phyloP scores from a whole-genome alignment of 2,797 vertebrate species.

The Typhlichthys eigenmanni region DNA sequence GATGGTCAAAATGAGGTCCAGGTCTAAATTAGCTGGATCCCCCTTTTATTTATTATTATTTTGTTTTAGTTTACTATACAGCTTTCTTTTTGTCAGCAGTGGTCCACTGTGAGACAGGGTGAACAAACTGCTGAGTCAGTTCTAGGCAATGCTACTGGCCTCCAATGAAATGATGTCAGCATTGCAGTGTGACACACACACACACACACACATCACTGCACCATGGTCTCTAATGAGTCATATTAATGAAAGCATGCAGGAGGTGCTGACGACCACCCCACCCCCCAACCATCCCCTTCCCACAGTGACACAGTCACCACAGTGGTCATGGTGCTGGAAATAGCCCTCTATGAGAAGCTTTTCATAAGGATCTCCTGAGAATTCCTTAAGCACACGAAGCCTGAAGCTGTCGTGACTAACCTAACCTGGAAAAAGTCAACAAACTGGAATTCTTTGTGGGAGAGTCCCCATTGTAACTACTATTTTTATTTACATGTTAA shows the following conservation, averaged over 20 bases:
- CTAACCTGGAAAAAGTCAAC: slow-evolving; percentile 1
- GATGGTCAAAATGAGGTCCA: no score
- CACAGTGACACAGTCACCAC: slow-evolving; percentile 45
- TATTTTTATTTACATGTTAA: no score
- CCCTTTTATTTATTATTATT: no score
- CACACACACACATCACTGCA: slow-evolving; percentile 12
- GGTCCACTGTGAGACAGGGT: not conserved
- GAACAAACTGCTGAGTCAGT: slow-evolving; percentile 55
- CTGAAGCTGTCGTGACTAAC: slow-evolving; percentile 26
- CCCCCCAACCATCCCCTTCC: slow-evolving; percentile 13
- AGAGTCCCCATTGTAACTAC: no score
- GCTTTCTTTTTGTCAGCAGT: no score
- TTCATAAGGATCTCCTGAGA: slow-evolving; percentile 39
- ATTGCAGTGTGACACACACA: slow-evolving; percentile 43
- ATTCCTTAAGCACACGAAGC: slow-evolving; percentile 56
- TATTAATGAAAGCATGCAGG: slow-evolving; percentile 53
- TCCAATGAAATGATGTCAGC: slow-evolving; percentile 48
- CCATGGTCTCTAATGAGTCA: no score
- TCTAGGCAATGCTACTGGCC: slow-evolving; percentile 38
- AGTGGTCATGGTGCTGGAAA: slow-evolving; percentile 55
- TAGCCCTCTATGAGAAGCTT: slow-evolving; percentile 65
- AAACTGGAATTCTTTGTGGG: no score
- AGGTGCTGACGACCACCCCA: slow-evolving; percentile 42
- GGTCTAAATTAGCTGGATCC: no score
- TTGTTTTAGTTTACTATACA: no score